Evolutionary conservation across 2,113 vertebrate genomes (phyloP).

Genomic region (Balaeniceps rex): DNA sequence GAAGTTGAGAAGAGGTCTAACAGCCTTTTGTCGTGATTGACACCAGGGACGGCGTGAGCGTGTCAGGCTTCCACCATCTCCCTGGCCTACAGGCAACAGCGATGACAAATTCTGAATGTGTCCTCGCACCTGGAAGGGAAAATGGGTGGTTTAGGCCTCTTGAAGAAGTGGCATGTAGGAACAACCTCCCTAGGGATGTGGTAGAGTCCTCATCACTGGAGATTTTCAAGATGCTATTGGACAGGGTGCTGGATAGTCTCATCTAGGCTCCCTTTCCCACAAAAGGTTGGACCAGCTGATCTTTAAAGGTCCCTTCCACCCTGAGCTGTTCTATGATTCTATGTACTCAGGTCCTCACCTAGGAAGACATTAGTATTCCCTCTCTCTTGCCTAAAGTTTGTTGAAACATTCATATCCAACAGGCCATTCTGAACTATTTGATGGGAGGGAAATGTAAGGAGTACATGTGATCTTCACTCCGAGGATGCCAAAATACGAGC

Average conservation of each 20-base stretch:
- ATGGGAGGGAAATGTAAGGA: neutral
- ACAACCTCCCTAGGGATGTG: neutral
- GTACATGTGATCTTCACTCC: fast-evolving
- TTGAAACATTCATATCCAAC: neutral
- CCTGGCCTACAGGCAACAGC: neutral
- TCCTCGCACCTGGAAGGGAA: neutral
- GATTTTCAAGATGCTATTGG: neutral
- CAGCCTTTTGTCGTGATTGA: neutral
- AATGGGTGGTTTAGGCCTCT: neutral
- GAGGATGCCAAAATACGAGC: neutral
- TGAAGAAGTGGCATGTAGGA: neutral
- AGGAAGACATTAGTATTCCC: neutral
- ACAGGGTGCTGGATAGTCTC: neutral
- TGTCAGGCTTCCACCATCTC: neutral
- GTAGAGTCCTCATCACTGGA: neutral
- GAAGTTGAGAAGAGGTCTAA: neutral
- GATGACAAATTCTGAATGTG: neutral
- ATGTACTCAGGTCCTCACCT: neutral
- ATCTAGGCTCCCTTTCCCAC: neutral
- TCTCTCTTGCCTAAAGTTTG: neutral
- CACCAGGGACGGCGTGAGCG: neutral
- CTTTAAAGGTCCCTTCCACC: neutral
- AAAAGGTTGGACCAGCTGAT: neutral
- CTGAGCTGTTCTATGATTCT: neutral
- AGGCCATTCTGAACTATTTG: neutral